A percentile compares a stretch with the other conserved stretches of the same genome.
Evolutionary conservation across 1,140 invertebrate genomes (phyloP).

Genomic region (Caenorhabditis inopinata): DNA sequence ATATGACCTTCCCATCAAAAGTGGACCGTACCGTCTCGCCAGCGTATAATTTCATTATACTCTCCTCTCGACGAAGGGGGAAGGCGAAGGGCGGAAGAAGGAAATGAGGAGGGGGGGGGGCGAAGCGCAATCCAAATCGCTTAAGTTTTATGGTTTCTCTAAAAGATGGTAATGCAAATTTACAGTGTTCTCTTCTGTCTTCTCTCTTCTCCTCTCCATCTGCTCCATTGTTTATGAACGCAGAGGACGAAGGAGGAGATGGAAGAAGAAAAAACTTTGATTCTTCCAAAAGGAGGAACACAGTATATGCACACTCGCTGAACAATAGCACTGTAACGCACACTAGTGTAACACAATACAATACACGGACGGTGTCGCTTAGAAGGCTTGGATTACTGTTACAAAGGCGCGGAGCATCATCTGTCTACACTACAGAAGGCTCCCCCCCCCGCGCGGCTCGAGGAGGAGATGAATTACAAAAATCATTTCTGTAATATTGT

Average conservation of each 20-base stretch:
- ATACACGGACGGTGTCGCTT: neutral
- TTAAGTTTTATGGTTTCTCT: conserved; percentile 23
- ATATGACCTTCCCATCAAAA: conserved; percentile 17
- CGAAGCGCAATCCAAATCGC: neutral
- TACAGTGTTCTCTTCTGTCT: neutral
- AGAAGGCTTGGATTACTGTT: conserved; percentile 20
- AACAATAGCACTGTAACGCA: conserved; percentile 15
- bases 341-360: neutral
- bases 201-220: neutral
- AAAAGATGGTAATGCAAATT: conserved; percentile 17
- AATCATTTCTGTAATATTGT: too few relatives aligned
- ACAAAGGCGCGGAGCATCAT: too few relatives aligned
- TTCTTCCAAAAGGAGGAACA: neutral
- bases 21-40: neutral
- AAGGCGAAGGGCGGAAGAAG: conserved; percentile 6
- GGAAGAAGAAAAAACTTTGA: neutral
- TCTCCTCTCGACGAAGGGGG: neutral
- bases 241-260: neutral
- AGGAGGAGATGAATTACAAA: too few relatives aligned
- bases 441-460: too few relatives aligned
- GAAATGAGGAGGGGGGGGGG: too few relatives aligned
- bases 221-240: neutral
- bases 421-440: too few relatives aligned
- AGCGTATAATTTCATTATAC: conserved; percentile 13
- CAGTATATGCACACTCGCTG: neutral